Evolutionary conservation across 2,113 vertebrate genomes (phyloP), one percentile per base, ranked within the genome.

Genomic region (Haemorhous mexicanus): DNA sequence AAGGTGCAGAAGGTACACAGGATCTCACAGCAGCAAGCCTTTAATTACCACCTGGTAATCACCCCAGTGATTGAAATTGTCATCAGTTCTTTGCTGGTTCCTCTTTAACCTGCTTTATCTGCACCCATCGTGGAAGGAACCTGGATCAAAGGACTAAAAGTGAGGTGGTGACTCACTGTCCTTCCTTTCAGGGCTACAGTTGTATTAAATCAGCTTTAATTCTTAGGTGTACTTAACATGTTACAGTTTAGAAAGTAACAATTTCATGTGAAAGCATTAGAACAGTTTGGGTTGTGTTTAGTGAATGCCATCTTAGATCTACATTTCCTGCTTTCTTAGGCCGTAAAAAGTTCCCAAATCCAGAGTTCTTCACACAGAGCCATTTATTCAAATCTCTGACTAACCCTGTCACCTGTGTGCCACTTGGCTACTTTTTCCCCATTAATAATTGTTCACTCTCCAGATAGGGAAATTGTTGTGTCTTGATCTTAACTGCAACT

Each of bases 41-140:
- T 85, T 93, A 83, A 90, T 95, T 95, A 50, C 39, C 87, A 59
- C 58, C 30, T 66, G n/a, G 55, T 87, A 91, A 85, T 85, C 86
- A 70, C 35, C 43, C 67, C 74, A 63, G 70, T 4, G 63, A 93
- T 94, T 93, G n/a, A 76, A 79, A 79, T 26, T 53, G 78, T 69
- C 50, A 58, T 67, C 55, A 44, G 50, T 55, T 76, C 70, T 49
- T 85, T 72, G 53, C 50, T 76, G 20, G 23, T 35, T 87, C 50
- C 30, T 58, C 49, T 82, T 69, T 23, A 49, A 37, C 50, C 46
- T 75, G 61, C 53, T 84, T 74, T 85, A 67, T 70, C 84, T 70
- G 12, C 47, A 58, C 22, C 35, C 47, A 58, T 39, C 1, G 0
- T 53, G 76, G 49, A 68, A 49, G 32, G n/a, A 79, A 66, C 18